Conservation (phyloP, 2,888 invertebrate genomes). For the Phortica magna region DNA sequence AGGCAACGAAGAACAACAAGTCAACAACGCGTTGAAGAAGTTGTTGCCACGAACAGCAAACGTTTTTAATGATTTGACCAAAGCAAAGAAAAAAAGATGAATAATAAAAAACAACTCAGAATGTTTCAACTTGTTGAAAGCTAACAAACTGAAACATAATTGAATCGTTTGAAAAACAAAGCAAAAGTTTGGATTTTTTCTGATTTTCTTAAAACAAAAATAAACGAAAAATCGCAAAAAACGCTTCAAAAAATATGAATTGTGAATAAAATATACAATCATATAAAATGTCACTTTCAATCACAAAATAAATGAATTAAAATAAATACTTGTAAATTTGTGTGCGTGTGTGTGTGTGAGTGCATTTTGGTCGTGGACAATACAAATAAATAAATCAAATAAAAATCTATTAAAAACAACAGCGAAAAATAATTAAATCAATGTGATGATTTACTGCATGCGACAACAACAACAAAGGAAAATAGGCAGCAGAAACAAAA, state of each 20-base stretch:
- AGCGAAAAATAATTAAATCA: constrained; percentile 69
- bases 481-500: constrained; percentile 1
- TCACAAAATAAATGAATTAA: neutral
- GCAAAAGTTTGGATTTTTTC: no score
- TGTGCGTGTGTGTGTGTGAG: neutral
- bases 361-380: neutral
- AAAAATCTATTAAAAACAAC: constrained; percentile 63
- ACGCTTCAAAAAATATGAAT: neutral
- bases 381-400: constrained; percentile 65
- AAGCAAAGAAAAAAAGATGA: no score
- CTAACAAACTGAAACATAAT: neutral
- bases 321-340: constrained; percentile 5
- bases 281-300: constrained; percentile 15
- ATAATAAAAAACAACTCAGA: neutral
- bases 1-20: no score
- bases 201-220: no score
- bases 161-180: neutral
- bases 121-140: neutral
- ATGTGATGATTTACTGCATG: constrained; percentile 69
- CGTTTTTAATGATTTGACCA: no score
- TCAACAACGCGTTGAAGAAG: no score
- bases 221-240: no score
- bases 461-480: constrained; percentile 11
- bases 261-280: neutral
- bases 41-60: no score